Evolutionary conservation across 2,113 vertebrate genomes (phyloP).

Genomic region (Etheostoma spectabile): DNA sequence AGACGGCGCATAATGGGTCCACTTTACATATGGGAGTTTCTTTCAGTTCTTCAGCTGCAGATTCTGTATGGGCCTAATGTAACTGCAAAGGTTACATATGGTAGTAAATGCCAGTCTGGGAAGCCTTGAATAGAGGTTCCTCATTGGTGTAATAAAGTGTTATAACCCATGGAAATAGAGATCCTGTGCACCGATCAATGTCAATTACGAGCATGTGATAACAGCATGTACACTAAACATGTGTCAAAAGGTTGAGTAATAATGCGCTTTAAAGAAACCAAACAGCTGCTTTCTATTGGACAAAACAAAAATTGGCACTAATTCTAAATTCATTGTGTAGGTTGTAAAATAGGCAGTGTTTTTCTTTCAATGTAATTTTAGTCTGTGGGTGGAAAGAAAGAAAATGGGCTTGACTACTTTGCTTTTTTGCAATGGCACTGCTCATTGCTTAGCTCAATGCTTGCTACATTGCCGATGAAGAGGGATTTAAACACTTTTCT

Average conservation of each 20-base stretch:
- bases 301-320: background rate
- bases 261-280: slow-evolving; percentile 7
- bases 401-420: background rate
- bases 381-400: slow-evolving; percentile 28
- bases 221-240: slow-evolving; percentile 36
- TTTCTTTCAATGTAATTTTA: slow-evolving; percentile 62
- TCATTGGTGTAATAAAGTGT: slow-evolving; percentile 80
- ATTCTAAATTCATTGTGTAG: slow-evolving; percentile 28
- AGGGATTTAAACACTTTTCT: slow-evolving; percentile 83
- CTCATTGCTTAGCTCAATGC: slow-evolving; percentile 67
- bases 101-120: slow-evolving; percentile 83
- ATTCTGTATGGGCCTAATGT: slow-evolving; percentile 83
- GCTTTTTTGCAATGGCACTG: slow-evolving; percentile 54
- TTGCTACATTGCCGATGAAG: slow-evolving; percentile 79
- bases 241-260: slow-evolving; percentile 54
- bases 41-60: slow-evolving; percentile 80
- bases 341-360: slow-evolving; percentile 32
- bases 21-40: slow-evolving; percentile 83
- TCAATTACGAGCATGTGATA: slow-evolving; percentile 58
- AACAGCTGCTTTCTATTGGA: slow-evolving; percentile 7
- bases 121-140: slow-evolving; percentile 83
- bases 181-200: slow-evolving; percentile 62
- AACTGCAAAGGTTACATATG: slow-evolving; percentile 86
- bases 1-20: slow-evolving; percentile 85
- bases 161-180: slow-evolving; percentile 79